Conservation (phyloP, 2,888 invertebrate genomes). For the Agrotis puta region DNA sequence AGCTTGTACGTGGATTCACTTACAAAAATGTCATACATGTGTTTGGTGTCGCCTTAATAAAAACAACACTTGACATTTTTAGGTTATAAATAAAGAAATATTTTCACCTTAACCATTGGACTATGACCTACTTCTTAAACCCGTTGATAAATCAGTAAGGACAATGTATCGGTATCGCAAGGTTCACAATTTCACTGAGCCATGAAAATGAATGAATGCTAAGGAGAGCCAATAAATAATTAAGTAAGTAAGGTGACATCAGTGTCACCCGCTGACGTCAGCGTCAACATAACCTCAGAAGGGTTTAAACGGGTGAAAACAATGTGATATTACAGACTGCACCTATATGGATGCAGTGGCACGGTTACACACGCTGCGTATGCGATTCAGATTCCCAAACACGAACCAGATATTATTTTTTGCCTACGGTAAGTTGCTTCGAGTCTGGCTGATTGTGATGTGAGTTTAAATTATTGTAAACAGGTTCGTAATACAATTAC, state of each 20-base stretch:
- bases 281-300: background rate
- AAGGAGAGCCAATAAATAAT: conserved; percentile 7
- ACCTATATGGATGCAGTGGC: background rate
- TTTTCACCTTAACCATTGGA: conserved; percentile 33
- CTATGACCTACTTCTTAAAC: conserved; percentile 47
- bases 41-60: conserved; percentile 24
- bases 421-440: too few relatives aligned
- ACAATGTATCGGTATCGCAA: conserved; percentile 27
- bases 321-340: background rate
- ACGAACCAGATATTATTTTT: too few relatives aligned
- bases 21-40: conserved; percentile 40
- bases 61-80: conserved; percentile 32
- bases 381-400: too few relatives aligned
- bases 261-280: background rate
- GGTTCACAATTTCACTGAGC: conserved; percentile 18
- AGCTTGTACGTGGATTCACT: conserved; percentile 68
- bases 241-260: background rate
- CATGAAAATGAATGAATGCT: conserved; percentile 16
- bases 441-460: too few relatives aligned
- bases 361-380: too few relatives aligned
- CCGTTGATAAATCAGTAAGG: conserved; percentile 28
- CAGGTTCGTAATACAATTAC: too few relatives aligned
- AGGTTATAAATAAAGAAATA: conserved; percentile 16
- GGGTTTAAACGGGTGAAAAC: background rate
- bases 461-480: too few relatives aligned